Evolutionary conservation across 1,140 invertebrate genomes (phyloP).

Genomic region (Eumeta japonica): DNA sequence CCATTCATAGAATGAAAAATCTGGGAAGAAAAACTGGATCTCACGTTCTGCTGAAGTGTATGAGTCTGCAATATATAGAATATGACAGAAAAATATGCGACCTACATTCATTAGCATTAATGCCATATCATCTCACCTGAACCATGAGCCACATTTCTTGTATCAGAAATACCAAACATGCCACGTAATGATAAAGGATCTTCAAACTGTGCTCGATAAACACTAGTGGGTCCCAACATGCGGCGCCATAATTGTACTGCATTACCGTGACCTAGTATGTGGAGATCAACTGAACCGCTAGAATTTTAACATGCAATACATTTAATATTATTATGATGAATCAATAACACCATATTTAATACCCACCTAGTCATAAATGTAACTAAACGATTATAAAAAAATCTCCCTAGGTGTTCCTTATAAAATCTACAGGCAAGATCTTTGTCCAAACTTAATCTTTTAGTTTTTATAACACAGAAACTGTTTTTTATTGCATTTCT

Average conservation of each 20-base stretch:
- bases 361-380: conserved; percentile 81
- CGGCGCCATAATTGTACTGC: conserved; percentile 78
- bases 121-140: too few relatives aligned
- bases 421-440: conserved; percentile 78
- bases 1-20: too few relatives aligned
- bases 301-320: conserved; percentile 20
- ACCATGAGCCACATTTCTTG: conserved; percentile 88
- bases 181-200: conserved; percentile 77
- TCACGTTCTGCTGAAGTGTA: conserved; percentile 71
- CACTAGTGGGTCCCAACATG: conserved; percentile 87
- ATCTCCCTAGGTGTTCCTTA: conserved; percentile 77
- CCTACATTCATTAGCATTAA: too few relatives aligned
- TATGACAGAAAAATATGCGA: too few relatives aligned
- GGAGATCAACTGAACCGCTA: conserved; percentile 79
- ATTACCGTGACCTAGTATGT: conserved; percentile 74
- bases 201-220: conserved; percentile 74
- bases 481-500: conserved; percentile 68
- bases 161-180: conserved; percentile 84
- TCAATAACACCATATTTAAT: neutral
- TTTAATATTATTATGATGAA: neutral
- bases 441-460: conserved; percentile 61
- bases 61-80: conserved; percentile 44
- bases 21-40: conserved; percentile 80
- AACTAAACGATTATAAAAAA: conserved; percentile 84
- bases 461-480: conserved; percentile 75